Conservation (phyloP, 2,888 invertebrate species). For the Polymixis flavicincta region DNA sequence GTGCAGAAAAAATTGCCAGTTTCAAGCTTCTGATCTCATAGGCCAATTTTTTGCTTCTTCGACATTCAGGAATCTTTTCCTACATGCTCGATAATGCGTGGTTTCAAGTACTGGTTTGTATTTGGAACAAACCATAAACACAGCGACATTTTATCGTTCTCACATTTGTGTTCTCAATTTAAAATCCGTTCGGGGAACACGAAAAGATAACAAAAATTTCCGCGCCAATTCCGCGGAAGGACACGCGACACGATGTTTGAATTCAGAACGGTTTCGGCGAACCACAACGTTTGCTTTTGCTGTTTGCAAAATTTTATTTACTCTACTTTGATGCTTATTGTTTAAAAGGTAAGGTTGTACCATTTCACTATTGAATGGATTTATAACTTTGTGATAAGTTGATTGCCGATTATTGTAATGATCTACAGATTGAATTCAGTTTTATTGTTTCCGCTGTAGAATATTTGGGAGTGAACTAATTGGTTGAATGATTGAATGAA, state of each 20-base stretch:
- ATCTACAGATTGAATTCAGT: slow-evolving; percentile 61
- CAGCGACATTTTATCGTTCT: slow-evolving; percentile 79
- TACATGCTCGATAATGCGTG: background rate
- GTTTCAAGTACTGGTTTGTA: slow-evolving; percentile 43
- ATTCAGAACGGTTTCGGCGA: slow-evolving; percentile 88
- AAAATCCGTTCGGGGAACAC: slow-evolving; percentile 90
- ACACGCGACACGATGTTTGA: slow-evolving; percentile 89
- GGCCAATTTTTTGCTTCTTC: background rate
- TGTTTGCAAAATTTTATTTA: slow-evolving; percentile 64
- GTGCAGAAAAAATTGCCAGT: background rate
- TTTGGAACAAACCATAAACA: slow-evolving; percentile 52
- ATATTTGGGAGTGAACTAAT: slow-evolving; percentile 54
- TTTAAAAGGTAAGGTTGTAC: slow-evolving; percentile 31
- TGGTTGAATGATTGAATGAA: slow-evolving; percentile 46
- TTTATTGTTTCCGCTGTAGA: slow-evolving; percentile 59
- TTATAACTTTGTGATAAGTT: slow-evolving; percentile 46
- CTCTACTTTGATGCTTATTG: slow-evolving; percentile 56
- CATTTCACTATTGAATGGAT: background rate
- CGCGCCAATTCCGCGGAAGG: slow-evolving; percentile 89
- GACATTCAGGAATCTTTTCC: slow-evolving; percentile 9
- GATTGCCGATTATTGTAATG: slow-evolving; percentile 63
- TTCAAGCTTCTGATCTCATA: background rate
- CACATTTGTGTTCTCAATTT: slow-evolving; percentile 88
- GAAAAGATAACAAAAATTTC: slow-evolving; percentile 91
- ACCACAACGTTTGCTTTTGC: slow-evolving; percentile 69